Evolutionary conservation across 1,140 invertebrate species (phyloP).

Genomic region (Caenorhabditis latens): DNA sequence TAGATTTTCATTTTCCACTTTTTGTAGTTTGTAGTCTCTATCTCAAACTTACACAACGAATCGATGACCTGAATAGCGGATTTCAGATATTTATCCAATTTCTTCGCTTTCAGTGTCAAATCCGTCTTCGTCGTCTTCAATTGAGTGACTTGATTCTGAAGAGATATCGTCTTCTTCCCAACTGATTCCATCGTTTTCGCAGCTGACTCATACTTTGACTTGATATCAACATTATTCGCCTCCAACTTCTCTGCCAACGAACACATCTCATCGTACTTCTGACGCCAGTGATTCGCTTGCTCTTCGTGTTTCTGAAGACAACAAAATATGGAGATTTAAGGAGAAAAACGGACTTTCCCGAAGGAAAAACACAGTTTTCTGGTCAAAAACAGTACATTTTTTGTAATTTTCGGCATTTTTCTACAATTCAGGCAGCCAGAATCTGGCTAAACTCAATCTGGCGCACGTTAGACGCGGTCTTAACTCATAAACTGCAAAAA

Average conservation of each 20-base stretch:
- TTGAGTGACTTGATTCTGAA: not conserved
- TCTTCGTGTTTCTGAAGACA: slow-evolving; percentile 37
- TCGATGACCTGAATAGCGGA: slow-evolving; percentile 13
- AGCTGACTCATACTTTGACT: not conserved
- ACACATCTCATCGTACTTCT: slow-evolving; percentile 27
- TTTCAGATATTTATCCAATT: slow-evolving; percentile 39
- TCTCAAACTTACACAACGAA: not conserved
- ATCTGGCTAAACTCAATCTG: no score
- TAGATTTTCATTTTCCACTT: no score
- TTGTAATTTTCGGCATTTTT: no score
- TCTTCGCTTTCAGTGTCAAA: not conserved
- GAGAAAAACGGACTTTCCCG: not conserved
- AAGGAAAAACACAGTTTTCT: not conserved
- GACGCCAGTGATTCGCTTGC: slow-evolving; percentile 24
- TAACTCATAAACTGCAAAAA: no score
- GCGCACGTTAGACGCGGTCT: no score
- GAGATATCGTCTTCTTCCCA: not conserved
- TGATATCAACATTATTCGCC: slow-evolving; percentile 25
- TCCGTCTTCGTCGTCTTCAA: not conserved
- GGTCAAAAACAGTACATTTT: not conserved
- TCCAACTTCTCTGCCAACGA: not conserved
- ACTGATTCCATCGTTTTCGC: not conserved
- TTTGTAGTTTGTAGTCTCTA: slow-evolving; percentile 22
- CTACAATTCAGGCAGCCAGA: no score
- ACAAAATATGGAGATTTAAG: not conserved